Evolutionary conservation across 2,888 invertebrate species (phyloP).

Genomic region (Chorisops tibialis): DNA sequence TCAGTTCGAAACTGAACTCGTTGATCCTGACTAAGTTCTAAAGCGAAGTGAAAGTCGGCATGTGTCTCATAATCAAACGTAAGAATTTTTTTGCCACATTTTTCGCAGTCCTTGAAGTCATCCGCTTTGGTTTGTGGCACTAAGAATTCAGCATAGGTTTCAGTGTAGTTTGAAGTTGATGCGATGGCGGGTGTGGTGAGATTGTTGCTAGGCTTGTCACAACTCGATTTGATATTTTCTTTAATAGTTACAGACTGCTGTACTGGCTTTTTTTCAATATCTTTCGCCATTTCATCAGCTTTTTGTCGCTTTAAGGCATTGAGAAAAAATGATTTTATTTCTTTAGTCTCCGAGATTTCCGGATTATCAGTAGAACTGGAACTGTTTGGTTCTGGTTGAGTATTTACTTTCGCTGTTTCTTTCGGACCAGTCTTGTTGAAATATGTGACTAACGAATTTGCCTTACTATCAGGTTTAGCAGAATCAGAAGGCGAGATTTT

Average conservation of each 20-base stretch:
- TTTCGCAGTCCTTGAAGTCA: constrained; percentile 55
- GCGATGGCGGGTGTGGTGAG: background rate
- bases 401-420: background rate
- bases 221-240: too few relatives aligned
- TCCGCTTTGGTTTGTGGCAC: constrained; percentile 37
- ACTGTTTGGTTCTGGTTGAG: background rate
- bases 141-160: constrained; percentile 44
- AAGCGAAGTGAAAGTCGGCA: constrained; percentile 70
- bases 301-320: background rate
- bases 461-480: constrained; percentile 33
- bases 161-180: constrained; percentile 20
- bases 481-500: background rate
- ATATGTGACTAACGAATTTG: constrained; percentile 40
- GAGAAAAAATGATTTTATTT: constrained; percentile 7
- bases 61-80: constrained; percentile 61
- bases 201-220: background rate
- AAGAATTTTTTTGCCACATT: constrained; percentile 62
- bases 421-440: constrained; percentile 24
- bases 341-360: background rate
- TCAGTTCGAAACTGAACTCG: constrained; percentile 45
- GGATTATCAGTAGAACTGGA: background rate
- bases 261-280: too few relatives aligned
- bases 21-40: constrained; percentile 62
- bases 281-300: background rate
- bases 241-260: too few relatives aligned